These are phyloP conservation scores for Drosophila pseudotalamancana DNA, from an alignment of 2,888 invertebrate species.

Conservation along the genomic window DNA sequence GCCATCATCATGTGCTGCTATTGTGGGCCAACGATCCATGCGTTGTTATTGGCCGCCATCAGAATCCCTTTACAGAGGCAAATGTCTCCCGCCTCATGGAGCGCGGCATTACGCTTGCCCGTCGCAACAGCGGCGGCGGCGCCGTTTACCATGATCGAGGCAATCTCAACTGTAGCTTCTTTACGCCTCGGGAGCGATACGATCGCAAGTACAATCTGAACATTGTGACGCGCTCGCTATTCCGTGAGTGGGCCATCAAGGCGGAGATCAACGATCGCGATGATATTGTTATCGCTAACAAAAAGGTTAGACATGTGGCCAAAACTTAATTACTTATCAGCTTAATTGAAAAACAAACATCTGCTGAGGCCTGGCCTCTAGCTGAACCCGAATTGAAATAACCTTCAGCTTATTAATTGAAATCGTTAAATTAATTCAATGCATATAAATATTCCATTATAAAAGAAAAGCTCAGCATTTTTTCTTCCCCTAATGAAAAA, in stretches of 20 bases:
- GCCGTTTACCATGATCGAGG: constrained; percentile 98
- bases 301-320: constrained; percentile 81
- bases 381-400: constrained; percentile 7
- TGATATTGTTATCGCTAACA: constrained; percentile 92
- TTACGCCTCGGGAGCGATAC: constrained; percentile 92
- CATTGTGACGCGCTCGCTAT: constrained; percentile 92
- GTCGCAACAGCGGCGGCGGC: constrained; percentile 98
- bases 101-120: constrained; percentile 90
- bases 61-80: constrained; percentile 98
- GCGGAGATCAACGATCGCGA: constrained; percentile 92
- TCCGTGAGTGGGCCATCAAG: constrained; percentile 91
- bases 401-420: not conserved
- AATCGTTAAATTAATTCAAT: not conserved
- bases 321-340: constrained; percentile 1
- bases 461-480: not conserved
- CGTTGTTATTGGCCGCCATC: constrained; percentile 97
- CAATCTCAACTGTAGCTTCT: constrained; percentile 96
- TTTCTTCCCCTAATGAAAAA: too few relatives aligned
- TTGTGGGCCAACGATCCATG: constrained; percentile 97
- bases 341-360: constrained; percentile 5
- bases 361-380: constrained; percentile 15
- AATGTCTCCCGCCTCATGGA: constrained; percentile 89
- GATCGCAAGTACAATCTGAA: constrained; percentile 94
- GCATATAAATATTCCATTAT: constrained; percentile 10
- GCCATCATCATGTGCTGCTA: constrained; percentile 92